A percentile compares a stretch with the other conserved stretches of the same genome.
These are phyloP conservation scores for Hydrochoerus hydrochaeris DNA, from an alignment of 2,113 vertebrate species.

Conservation along the genomic window DNA sequence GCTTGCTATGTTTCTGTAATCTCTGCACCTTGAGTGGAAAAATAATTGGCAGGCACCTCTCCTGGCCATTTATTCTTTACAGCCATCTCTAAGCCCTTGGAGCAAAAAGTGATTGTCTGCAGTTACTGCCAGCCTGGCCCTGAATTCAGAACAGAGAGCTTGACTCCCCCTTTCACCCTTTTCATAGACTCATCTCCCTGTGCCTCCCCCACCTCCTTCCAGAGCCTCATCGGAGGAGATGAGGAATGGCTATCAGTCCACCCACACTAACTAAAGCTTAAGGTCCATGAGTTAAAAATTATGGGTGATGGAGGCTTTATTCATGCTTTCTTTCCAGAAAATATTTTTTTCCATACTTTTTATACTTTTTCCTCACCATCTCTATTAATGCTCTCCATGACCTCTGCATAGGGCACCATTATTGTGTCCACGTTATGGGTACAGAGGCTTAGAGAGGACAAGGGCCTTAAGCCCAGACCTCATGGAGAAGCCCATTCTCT, in stretches of 20 bases:
- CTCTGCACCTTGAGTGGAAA: slow-evolving; percentile 60
- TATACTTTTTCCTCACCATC: background rate
- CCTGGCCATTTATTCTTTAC: slow-evolving; percentile 68
- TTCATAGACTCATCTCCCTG: background rate
- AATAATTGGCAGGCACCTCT: slow-evolving; percentile 70
- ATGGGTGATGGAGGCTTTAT: background rate
- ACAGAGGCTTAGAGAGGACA: background rate
- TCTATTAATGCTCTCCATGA: background rate
- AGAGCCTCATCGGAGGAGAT: background rate
- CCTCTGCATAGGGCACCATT: background rate
- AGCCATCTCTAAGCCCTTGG: slow-evolving; percentile 61
- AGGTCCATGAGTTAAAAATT: background rate
- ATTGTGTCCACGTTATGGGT: background rate
- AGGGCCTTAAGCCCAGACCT: background rate
- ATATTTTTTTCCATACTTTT: background rate
- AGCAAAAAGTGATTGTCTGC: slow-evolving; percentile 66
- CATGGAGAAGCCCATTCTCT: background rate
- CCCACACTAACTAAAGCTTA: background rate
- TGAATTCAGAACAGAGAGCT: slow-evolving; percentile 59
- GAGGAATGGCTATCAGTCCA: background rate
- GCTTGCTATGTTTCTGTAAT: slow-evolving; percentile 48
- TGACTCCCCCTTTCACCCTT: background rate
- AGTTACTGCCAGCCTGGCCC: slow-evolving; percentile 46
- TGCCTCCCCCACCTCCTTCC: background rate
- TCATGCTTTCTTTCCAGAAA: slow-evolving; percentile 2